Conservation (phyloP, 2,797 vertebrate genomes). For the Triplophysa bombifrons region DNA sequence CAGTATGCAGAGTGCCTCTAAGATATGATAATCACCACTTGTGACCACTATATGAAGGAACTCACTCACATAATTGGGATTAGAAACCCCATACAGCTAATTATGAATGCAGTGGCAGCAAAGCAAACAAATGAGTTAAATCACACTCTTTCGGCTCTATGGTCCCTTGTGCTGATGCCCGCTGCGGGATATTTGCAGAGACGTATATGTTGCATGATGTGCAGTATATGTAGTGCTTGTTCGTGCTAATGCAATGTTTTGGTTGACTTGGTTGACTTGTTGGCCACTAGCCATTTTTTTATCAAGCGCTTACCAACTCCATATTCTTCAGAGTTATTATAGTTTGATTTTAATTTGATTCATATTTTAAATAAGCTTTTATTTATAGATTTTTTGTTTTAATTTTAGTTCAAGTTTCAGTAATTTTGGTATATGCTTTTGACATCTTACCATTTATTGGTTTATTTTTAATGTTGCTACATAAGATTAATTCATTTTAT, state of each 20-base stretch:
- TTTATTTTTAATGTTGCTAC: too few species aligned
- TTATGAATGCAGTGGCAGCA: slow-evolving; percentile 47
- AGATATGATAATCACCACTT: slow-evolving; percentile 62
- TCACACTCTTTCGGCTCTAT: slow-evolving; percentile 28
- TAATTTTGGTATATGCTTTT: too few species aligned
- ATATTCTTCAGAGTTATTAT: too few species aligned
- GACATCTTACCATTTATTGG: too few species aligned
- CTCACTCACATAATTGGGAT: slow-evolving; percentile 54
- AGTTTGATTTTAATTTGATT: too few species aligned
- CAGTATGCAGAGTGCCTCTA: slow-evolving; percentile 60
- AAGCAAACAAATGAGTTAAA: slow-evolving; percentile 47
- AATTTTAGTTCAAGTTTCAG: too few species aligned
- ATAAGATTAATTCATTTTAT: too few species aligned
- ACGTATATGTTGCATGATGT: neutral
- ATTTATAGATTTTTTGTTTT: too few species aligned
- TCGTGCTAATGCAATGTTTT: too few species aligned
- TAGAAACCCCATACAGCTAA: slow-evolving; percentile 50
- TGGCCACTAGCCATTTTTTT: neutral
- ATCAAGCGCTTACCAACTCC: neutral
- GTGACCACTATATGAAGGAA: slow-evolving; percentile 58
- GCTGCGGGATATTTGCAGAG: slow-evolving; percentile 34
- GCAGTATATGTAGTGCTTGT: neutral
- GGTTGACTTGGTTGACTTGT: neutral
- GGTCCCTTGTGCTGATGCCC: slow-evolving; percentile 20
- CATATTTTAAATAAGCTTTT: too few species aligned